Conservation (phyloP, 2,797 vertebrate species). For the Lithobates sylvaticus region DNA sequence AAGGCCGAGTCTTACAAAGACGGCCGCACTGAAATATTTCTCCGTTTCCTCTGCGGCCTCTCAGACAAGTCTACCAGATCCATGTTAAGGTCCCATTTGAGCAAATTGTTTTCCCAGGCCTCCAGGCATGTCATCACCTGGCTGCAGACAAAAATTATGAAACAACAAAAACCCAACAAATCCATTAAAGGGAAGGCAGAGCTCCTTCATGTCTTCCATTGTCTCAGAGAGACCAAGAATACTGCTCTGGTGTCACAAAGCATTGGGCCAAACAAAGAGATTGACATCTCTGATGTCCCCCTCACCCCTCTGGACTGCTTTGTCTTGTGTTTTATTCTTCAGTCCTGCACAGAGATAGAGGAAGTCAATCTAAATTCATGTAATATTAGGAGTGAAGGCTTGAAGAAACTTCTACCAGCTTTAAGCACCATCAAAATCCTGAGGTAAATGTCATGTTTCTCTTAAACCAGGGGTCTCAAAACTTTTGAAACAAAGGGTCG, state of each 20-base stretch:
- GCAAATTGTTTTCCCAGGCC: not conserved
- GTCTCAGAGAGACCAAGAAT: not conserved
- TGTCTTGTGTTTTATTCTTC: not conserved
- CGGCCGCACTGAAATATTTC: slow-evolving; percentile 31
- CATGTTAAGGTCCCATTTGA: not conserved
- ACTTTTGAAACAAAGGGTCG: too few relatives aligned
- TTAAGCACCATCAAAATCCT: not conserved
- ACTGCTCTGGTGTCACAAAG: not conserved
- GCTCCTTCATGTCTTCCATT: not conserved
- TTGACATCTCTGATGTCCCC: not conserved
- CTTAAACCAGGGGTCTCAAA: too few relatives aligned
- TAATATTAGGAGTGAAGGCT: not conserved
- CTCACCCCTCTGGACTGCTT: not conserved
- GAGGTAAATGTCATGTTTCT: not conserved
- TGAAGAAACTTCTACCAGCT: not conserved
- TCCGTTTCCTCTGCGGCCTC: slow-evolving; percentile 42
- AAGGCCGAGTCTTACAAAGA: not conserved
- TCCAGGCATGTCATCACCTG: not conserved
- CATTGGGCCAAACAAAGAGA: not conserved
- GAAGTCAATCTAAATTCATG: not conserved
- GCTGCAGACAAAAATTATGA: not conserved
- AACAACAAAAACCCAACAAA: not conserved
- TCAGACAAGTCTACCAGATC: not conserved
- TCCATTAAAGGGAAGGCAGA: not conserved
- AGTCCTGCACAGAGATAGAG: not conserved